These are phyloP conservation scores for Erebia epiphron DNA, from an alignment of 2,888 invertebrate genomes.

Conservation along the genomic window DNA sequence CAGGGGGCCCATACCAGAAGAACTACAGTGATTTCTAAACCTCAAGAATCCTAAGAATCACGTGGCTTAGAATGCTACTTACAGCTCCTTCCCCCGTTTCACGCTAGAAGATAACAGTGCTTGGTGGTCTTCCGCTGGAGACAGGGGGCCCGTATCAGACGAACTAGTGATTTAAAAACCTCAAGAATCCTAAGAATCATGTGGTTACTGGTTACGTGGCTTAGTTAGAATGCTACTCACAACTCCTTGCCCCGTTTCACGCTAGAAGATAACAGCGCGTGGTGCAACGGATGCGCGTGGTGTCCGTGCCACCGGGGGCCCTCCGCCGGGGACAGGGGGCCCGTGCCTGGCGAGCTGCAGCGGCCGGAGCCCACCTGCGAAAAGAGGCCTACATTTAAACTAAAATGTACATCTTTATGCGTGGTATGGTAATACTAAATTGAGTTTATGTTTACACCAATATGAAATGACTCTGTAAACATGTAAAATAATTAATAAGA, in stretches of 20 bases:
- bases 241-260: constrained; percentile 79
- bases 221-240: constrained; percentile 55
- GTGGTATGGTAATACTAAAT: too few relatives aligned
- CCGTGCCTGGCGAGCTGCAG: constrained; percentile 77
- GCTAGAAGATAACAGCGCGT: constrained; percentile 75
- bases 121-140: constrained; percentile 76
- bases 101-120: constrained; percentile 75
- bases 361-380: constrained; percentile 74
- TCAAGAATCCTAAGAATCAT: constrained; percentile 50
- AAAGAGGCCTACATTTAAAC: not conserved
- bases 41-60: constrained; percentile 53
- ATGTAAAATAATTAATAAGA: too few relatives aligned
- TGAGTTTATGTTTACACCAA: too few relatives aligned
- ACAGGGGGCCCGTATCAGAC: constrained; percentile 77
- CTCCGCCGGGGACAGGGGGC: constrained; percentile 75
- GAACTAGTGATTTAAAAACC: constrained; percentile 61
- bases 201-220: not conserved
- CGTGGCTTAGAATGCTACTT: too few relatives aligned
- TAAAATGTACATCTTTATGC: too few relatives aligned
- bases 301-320: constrained; percentile 75
- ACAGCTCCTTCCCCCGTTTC: constrained; percentile 52
- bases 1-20: constrained; percentile 76
- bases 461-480: too few relatives aligned
- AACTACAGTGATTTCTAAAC: constrained; percentile 61
- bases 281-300: constrained; percentile 76